A percentile compares a stretch with the other conserved stretches of the same genome.
Conservation (phyloP, 2,888 invertebrate genomes). For the Heliconius ethilla region DNA sequence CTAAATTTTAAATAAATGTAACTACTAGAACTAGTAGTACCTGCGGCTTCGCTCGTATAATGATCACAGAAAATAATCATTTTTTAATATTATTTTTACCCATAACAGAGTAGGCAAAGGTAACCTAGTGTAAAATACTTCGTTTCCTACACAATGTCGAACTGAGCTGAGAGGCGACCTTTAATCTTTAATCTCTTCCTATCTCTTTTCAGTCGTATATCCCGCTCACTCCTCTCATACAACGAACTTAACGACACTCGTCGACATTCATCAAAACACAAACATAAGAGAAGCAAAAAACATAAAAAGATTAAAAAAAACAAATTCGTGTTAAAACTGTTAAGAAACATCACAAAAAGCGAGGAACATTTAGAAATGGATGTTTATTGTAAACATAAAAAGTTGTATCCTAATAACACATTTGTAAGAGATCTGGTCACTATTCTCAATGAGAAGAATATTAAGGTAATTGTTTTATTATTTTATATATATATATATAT, state of each 20-base stretch:
- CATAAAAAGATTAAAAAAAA: slow-evolving; percentile 56
- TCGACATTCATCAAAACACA: slow-evolving; percentile 49
- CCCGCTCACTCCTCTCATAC: slow-evolving; percentile 66
- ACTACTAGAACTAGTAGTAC: too few species aligned
- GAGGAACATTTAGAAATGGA: slow-evolving; percentile 70
- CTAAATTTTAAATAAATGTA: too few species aligned
- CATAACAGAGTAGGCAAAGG: too few species aligned
- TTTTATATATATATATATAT: background rate
- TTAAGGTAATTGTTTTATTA: slow-evolving; percentile 58
- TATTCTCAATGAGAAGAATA: slow-evolving; percentile 66
- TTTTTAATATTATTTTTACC: too few species aligned
- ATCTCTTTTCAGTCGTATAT: slow-evolving; percentile 56
- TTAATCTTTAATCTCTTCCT: too few species aligned
- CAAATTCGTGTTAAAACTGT: slow-evolving; percentile 68
- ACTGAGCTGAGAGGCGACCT: too few species aligned
- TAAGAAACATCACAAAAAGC: slow-evolving; percentile 55
- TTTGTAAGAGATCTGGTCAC: slow-evolving; percentile 72
- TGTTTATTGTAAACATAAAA: slow-evolving; percentile 62
- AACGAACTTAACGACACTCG: slow-evolving; percentile 38
- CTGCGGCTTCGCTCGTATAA: too few species aligned
- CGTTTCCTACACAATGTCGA: too few species aligned
- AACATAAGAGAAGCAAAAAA: slow-evolving; percentile 44
- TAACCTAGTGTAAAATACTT: too few species aligned
- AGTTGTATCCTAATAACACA: slow-evolving; percentile 66
- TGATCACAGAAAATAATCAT: too few species aligned